Base-by-base conservation (phyloP, 2,888 invertebrate genomes). In the Hermaeophaga mercurialis region DNA sequence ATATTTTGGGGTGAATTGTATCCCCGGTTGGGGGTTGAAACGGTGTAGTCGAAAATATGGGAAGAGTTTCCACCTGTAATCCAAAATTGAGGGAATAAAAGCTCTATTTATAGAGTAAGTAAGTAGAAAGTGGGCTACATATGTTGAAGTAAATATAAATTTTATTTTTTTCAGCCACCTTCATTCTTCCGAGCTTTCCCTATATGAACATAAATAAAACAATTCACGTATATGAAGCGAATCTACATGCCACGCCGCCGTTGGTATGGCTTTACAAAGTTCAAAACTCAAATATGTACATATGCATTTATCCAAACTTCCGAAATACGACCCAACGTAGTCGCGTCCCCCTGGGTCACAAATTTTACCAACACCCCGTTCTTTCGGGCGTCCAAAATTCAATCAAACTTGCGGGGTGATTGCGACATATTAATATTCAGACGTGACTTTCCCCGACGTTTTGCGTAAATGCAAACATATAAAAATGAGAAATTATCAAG, bases 241-340 rank as follows among this genome's bases (percentile, higher is more conserved):
- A 33, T 33, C 33, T 33, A 14, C 33, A 33, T 33, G 14, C 33
- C 33, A 33, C 12, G 14, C 33, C 33, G 4, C 12, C 14, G 14
- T 11, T 14, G 14, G 33, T 3, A 33, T 33, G 7, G 14, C 11
- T 2, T 33, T 14, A 33, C 33, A 33, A 33, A 33, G 33, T 33
- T 33, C 14, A 33, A 11, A 33, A 33, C 33, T 33, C 33, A 33
- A 33, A 33, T 33, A 33, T 33, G 33, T 33, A 33, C 33, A 33
- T 33, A 14, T 33, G 14, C 14, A 33, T 33, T 28, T 33, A 33
- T 14, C 7, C 14, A 14, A 33, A 33, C 33, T 33, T 33, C 4
- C 14, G 33, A 33, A 33, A 33, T 33, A 12, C 33, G 33, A 33
- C 11, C 3, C 33, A 9, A 2, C 9, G 3, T 12, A 33, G 2